Evolutionary conservation across 2,113 vertebrate genomes (phyloP).

Genomic region (Grallaria varia): DNA sequence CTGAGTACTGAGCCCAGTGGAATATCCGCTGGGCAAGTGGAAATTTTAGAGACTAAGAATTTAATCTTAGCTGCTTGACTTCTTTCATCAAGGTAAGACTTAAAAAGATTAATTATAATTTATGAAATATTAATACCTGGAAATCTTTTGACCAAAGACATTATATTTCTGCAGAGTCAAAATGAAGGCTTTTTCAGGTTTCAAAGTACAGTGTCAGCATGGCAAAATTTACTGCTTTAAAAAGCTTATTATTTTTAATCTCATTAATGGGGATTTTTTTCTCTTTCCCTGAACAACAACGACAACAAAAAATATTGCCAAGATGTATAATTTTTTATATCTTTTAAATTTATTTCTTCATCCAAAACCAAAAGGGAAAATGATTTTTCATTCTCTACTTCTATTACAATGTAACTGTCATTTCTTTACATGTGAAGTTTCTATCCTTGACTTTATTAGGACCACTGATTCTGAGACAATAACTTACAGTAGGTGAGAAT

Average conservation of each 20-base stretch:
- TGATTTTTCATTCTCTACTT: neutral
- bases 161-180: neutral
- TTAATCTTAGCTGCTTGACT: conserved; percentile 67
- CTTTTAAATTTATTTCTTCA: neutral
- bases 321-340: neutral
- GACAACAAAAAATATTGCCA: neutral
- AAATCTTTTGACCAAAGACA: conserved; percentile 53
- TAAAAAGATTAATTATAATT: conserved; percentile 73
- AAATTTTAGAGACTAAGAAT: conserved; percentile 53
- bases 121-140: conserved; percentile 61
- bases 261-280: neutral
- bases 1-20: conserved; percentile 27
- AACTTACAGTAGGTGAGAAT: neutral
- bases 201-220: neutral
- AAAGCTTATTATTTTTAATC: neutral
- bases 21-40: conserved; percentile 59
- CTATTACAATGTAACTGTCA: neutral
- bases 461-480: neutral
- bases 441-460: neutral
- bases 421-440: neutral
- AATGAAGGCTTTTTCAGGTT: neutral
- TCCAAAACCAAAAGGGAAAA: neutral
- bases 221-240: neutral
- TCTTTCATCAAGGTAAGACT: conserved; percentile 67
- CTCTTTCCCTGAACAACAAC: neutral